Conservation (phyloP, 1,140 invertebrate genomes). For the Trichonephila clavipes region DNA sequence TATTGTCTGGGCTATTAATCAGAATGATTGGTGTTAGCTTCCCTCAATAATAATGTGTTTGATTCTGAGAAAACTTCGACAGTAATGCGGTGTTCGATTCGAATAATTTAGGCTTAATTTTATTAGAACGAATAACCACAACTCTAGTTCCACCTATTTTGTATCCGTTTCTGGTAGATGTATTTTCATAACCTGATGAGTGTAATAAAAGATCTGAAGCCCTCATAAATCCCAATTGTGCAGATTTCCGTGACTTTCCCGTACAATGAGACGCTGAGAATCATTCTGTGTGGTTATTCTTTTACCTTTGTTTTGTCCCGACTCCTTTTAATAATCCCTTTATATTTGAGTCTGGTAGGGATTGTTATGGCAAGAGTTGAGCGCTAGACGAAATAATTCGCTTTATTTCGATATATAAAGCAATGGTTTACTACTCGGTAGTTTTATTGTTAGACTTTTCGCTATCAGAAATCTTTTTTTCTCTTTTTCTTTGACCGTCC, state of each 20-base stretch:
- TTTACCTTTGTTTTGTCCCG: not conserved
- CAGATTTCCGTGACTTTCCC: not conserved
- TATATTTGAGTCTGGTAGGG: not conserved
- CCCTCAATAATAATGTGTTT: no score
- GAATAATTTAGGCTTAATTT: no score
- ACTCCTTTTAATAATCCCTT: not conserved
- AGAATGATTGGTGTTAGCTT: no score
- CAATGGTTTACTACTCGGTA: not conserved
- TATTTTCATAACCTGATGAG: not conserved
- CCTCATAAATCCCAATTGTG: constrained; percentile 21
- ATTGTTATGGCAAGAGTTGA: not conserved
- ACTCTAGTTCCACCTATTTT: no score
- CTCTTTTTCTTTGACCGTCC: not conserved
- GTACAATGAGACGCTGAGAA: not conserved
- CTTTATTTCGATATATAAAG: not conserved
- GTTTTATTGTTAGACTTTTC: not conserved
- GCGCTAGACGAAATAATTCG: not conserved
- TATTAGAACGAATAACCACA: no score
- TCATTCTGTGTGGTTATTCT: not conserved
- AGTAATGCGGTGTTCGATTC: no score
- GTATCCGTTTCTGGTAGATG: not conserved
- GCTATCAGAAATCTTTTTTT: not conserved
- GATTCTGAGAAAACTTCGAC: no score
- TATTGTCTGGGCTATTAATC: no score
- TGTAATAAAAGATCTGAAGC: not conserved